phyloP scores from a whole-genome alignment of 2,888 invertebrate genomes.

The Sphaerophoria taeniata region DNA sequence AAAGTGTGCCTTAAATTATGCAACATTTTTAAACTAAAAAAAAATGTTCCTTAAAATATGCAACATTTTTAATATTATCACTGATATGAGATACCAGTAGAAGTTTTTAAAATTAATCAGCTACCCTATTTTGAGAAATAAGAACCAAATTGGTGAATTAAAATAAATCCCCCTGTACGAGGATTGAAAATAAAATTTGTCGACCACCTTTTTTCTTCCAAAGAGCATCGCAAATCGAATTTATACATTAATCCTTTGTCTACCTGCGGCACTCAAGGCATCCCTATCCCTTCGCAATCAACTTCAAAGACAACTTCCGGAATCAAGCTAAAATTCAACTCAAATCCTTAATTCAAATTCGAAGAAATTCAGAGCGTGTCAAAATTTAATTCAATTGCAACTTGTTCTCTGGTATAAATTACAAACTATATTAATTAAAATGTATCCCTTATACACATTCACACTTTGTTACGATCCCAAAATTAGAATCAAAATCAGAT shows the following conservation, averaged over 20 bases:
- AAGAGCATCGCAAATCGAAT: constrained; percentile 4
- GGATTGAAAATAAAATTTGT: neutral
- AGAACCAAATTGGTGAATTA: neutral
- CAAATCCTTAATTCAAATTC: constrained; percentile 13
- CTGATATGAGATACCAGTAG: no score
- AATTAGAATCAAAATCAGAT: no score
- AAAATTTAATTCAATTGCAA: constrained; percentile 36
- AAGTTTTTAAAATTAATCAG: no score
- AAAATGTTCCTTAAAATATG: no score
- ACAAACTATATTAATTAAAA: constrained; percentile 65
- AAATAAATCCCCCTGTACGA: neutral
- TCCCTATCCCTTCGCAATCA: constrained; percentile 1
- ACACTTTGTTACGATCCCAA: neutral
- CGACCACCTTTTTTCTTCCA: neutral
- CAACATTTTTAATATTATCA: no score
- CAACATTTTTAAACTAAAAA: no score
- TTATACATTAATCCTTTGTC: constrained; percentile 22
- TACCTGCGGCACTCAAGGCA: neutral
- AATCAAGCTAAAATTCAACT: neutral
- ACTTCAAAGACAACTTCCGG: constrained; percentile 18
- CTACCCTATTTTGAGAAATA: neutral
- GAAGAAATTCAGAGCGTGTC: constrained; percentile 38
- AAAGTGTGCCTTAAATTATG: no score
- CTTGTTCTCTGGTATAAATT: constrained; percentile 31
- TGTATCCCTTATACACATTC: constrained; percentile 4